These are phyloP conservation scores for Drosophila nr. fundita DNA, from an alignment of 2,888 invertebrate genomes.

Conservation along the genomic window DNA sequence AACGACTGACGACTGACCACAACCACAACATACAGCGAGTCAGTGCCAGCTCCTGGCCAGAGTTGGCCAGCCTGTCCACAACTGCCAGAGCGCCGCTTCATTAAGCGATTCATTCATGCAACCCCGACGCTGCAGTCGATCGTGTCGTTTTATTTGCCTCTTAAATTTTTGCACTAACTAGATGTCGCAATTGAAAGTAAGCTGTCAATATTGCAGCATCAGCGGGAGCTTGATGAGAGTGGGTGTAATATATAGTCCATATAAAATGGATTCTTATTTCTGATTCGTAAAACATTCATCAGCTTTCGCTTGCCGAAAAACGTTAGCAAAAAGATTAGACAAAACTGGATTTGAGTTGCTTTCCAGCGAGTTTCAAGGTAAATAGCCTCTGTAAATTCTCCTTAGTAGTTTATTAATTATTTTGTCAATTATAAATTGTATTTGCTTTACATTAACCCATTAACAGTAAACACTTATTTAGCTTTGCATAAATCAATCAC, in stretches of 20 bases:
- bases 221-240: constrained; percentile 7
- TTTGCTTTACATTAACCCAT: not conserved
- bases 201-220: constrained; percentile 67
- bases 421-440: not conserved
- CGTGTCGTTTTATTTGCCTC: constrained; percentile 77
- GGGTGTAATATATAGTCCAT: constrained; percentile 10
- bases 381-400: not conserved
- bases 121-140: constrained; percentile 48
- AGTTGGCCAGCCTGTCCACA: constrained; percentile 32
- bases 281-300: not conserved
- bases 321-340: not conserved
- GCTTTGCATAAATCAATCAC: not conserved
- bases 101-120: constrained; percentile 80
- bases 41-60: constrained; percentile 27
- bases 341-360: not conserved
- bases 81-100: constrained; percentile 63
- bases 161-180: constrained; percentile 77
- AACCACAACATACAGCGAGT: constrained; percentile 40
- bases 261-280: constrained; percentile 10
- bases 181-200: constrained; percentile 81
- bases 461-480: not conserved
- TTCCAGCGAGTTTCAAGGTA: not conserved
- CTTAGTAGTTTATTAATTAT: not conserved
- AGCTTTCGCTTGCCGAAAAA: not conserved
- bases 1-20: constrained; percentile 67